Base-by-base conservation (phyloP, 2,113 vertebrate genomes). In the Nyctereutes procyonoides region DNA sequence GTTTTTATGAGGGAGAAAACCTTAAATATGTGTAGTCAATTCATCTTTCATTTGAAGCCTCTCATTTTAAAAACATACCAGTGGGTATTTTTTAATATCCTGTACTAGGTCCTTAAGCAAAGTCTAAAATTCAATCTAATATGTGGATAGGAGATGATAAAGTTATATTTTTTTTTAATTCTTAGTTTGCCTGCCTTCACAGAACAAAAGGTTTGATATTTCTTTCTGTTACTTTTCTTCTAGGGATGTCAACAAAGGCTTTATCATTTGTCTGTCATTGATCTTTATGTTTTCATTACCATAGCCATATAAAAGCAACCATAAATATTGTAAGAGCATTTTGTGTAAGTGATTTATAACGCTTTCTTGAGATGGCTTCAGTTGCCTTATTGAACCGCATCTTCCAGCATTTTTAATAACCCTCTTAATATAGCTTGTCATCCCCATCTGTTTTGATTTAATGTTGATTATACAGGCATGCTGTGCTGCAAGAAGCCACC, bases 361-460 rank as follows among this genome's bases (percentile, higher is more conserved):
- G 98, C 96, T 94, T 85, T 97, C 95, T 95, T 97, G 98, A 97
- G 96, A 97, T 96, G 95, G 96, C 97, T 98, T 98, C 98, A 93
- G 93, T 97, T 96, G 94, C 97, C 96, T 98, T 97, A 97, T 98
- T 98, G 97, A 98, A 95, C 96, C 90, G 94, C 96, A 95, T 98
- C 97, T 97, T 93, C 96, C 93, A 97, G 97, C 82, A 97, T 98
- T 98, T 98, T 97, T 98, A 99, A 98, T 98, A 99, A 97, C 92
- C 87, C 73, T 90, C 95, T 98, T 98, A 98, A 98, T 98, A 90
- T 98, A 98, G 67, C 73, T 98, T 98, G 97, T 98, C 97, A 97
- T 97, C 91, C 96, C 98, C 98, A 97, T 98, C 98, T 99, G 98
- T 98, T 98, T 98, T 98, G 98, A 98, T 99, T 98, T 98, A 98